These are phyloP conservation scores for Podocnemis expansa DNA, from an alignment of 2,113 vertebrate genomes.

Conservation along the genomic window DNA sequence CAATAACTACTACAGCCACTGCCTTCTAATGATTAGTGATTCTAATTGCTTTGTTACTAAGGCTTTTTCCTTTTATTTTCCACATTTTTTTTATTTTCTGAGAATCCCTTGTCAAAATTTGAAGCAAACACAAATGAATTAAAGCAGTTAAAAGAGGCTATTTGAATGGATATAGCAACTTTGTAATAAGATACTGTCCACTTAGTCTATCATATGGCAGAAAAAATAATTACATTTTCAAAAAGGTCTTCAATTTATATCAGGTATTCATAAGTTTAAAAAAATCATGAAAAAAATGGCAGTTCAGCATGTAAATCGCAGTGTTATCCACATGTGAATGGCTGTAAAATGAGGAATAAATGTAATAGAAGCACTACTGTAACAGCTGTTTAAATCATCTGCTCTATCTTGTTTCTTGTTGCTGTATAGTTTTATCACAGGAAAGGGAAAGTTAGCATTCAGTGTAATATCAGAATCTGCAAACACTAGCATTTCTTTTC, in stretches of 20 bases:
- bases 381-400: conserved; percentile 49
- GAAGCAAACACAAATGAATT: background rate
- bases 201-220: conserved; percentile 41
- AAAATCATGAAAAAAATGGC: background rate
- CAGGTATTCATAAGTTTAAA: conserved; percentile 47
- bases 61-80: background rate
- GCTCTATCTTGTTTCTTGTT: conserved; percentile 24
- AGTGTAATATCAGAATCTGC: conserved; percentile 3
- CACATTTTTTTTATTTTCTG: background rate
- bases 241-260: conserved; percentile 50
- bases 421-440: conserved; percentile 29
- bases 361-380: conserved; percentile 47
- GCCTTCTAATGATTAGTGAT: background rate
- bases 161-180: conserved; percentile 20
- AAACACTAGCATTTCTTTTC: conserved; percentile 6
- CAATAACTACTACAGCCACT: background rate
- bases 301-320: conserved; percentile 55
- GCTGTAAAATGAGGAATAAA: conserved; percentile 63
- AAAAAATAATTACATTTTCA: conserved; percentile 54
- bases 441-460: background rate
- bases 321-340: conserved; percentile 47
- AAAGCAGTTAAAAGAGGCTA: conserved; percentile 1
- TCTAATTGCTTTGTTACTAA: background rate
- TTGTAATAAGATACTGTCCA: conserved; percentile 16
- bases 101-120: background rate